Evolutionary conservation across 2,888 invertebrate species (phyloP), one percentile per base, ranked within the genome.

Genomic region (Drosophila austrosaltans): DNA sequence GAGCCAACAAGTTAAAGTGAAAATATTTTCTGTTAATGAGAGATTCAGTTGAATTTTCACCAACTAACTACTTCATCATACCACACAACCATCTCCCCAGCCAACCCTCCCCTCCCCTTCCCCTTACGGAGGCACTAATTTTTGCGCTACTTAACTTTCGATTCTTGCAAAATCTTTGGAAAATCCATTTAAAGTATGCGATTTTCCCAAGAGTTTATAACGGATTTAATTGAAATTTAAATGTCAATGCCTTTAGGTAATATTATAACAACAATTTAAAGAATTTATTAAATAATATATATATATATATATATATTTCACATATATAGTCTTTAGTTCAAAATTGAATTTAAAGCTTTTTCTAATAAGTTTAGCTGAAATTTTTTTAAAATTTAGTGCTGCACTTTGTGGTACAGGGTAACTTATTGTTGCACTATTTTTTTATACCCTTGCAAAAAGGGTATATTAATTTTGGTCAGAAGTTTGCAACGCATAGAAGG

Each of bases 1-100:
- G 30, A 30, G 32, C 32, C 12, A 59, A 28, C 36, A 44, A 57
- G 63, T 63, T 28, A 57, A 67, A 66, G 69, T 57, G 57, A 69
- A 82, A 82, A 82, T 79, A 80, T 79, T 82, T 78, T 70, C 82
- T 79, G 82, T 78, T 80, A 80, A 80, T 80, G 80, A 80, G 82
- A 69, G 82, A 69, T 78, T 72, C 79, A 71, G 76, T 57, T 76
- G 72, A 69, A 76, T 78, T 78, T 82, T 69, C 62, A 61, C 58
- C 64, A 61, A 61, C 44, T 12, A 16, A 61, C 44, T 12, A 16
- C 57, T 22, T 25, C 30, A 61, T 67, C 20, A 4, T 28, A 4
- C 30, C 6, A 30, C 30, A 30, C 3, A 30, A 5, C 48, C 0
- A 16, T 16, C 28, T 48, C 39, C 20, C 12, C 1, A 2, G 10